Percentiles rank a stretch among this genome's conserved stretches.
phyloP scores from a whole-genome alignment of 2,888 invertebrate species.

The Lasioglossum morio region DNA sequence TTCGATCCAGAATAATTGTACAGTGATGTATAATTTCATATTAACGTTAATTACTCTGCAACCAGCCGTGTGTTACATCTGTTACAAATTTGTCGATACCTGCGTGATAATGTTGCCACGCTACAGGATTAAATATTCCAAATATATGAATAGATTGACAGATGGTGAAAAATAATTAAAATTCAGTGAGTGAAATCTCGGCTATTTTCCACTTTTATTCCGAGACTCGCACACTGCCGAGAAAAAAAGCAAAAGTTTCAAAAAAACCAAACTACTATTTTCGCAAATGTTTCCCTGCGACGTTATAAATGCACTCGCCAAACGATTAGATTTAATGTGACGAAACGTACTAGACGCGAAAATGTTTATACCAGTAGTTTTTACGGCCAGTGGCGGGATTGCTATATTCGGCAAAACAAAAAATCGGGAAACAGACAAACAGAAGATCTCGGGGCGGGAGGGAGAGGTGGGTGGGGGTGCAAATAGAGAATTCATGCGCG shows the following conservation, averaged over 20 bases:
- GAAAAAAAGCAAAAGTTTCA: not conserved
- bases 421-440: conserved; percentile 4
- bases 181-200: too few relatives aligned
- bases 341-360: not conserved
- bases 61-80: not conserved
- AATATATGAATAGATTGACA: not conserved
- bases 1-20: not conserved
- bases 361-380: not conserved
- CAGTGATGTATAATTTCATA: not conserved
- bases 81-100: too few relatives aligned
- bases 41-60: not conserved
- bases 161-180: not conserved
- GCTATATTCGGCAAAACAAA: not conserved
- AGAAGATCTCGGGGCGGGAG: not conserved
- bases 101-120: not conserved
- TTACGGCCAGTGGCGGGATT: not conserved
- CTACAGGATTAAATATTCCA: not conserved
- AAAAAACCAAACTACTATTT: not conserved
- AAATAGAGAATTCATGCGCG: conserved; percentile 1
- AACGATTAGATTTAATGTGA: not conserved
- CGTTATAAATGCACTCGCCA: not conserved
- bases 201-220: too few relatives aligned
- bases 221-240: not conserved
- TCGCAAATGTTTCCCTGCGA: not conserved
- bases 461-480: not conserved